Conservation (phyloP, 2,113 vertebrate species). For the Marmota flaviventris region DNA sequence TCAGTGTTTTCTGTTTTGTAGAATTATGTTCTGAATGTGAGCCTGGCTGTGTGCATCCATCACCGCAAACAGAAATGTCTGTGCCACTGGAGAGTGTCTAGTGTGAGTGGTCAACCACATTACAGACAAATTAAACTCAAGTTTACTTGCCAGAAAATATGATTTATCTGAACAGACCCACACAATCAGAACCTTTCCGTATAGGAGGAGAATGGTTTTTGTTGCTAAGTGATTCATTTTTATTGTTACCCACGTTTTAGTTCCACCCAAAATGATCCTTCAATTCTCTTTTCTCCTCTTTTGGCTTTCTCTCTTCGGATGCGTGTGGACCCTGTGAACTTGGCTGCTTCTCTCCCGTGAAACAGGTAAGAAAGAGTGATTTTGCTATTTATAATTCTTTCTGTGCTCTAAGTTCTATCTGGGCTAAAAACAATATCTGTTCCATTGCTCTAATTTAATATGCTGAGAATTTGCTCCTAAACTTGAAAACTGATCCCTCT, state of each 20-base stretch:
- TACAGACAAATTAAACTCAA: slow-evolving; percentile 47
- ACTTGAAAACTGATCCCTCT: slow-evolving; percentile 75
- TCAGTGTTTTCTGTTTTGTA: not conserved
- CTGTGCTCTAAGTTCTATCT: slow-evolving; percentile 41
- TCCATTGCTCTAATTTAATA: slow-evolving; percentile 5
- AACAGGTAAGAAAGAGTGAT: slow-evolving; percentile 76
- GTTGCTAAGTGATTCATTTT: slow-evolving; percentile 74
- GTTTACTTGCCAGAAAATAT: slow-evolving; percentile 41
- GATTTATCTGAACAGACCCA: not conserved
- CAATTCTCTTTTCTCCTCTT: slow-evolving; percentile 52
- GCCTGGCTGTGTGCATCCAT: not conserved
- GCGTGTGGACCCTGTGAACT: slow-evolving; percentile 29
- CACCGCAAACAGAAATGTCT: not conserved
- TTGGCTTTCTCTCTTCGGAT: slow-evolving; percentile 71
- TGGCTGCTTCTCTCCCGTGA: slow-evolving; percentile 66
- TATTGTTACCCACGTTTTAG: slow-evolving; percentile 6
- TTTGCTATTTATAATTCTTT: slow-evolving; percentile 72
- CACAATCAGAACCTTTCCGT: slow-evolving; percentile 11
- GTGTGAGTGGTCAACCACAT: slow-evolving; percentile 40
- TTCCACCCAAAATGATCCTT: slow-evolving; percentile 73
- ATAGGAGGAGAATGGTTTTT: slow-evolving; percentile 51
- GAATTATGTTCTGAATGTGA: not conserved
- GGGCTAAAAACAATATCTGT: slow-evolving; percentile 21
- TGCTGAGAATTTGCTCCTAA: slow-evolving; percentile 73
- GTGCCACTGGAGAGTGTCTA: not conserved